Percentiles rank a stretch among this genome's conserved stretches.
These are phyloP conservation scores for Chrysolina oricalcia DNA, from an alignment of 2,888 invertebrate genomes.

Conservation along the genomic window DNA sequence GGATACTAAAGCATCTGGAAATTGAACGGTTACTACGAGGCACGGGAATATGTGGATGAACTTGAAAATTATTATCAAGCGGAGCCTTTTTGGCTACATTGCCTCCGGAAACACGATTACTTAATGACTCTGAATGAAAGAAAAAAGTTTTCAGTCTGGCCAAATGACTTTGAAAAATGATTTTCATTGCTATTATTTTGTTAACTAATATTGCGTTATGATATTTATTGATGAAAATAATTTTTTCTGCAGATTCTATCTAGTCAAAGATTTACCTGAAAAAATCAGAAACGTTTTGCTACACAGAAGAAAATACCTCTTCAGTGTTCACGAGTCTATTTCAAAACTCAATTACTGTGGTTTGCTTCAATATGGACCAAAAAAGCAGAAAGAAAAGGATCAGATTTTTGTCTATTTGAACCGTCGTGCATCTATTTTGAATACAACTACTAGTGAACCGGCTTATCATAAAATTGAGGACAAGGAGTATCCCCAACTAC, in stretches of 20 bases:
- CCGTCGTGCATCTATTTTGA: conserved; percentile 75
- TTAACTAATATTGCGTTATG: background rate
- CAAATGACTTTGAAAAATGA: background rate
- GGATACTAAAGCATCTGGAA: no score
- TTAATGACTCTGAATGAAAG: no score
- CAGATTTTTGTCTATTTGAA: conserved; percentile 83
- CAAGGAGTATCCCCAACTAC: conserved; percentile 74
- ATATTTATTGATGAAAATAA: no score
- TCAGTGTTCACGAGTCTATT: conserved; percentile 75
- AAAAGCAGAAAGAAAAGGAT: conserved; percentile 79
- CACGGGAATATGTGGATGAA: no score
- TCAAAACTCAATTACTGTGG: conserved; percentile 79
- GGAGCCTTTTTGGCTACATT: no score
- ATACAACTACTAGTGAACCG: conserved; percentile 78
- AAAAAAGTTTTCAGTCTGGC: no score
- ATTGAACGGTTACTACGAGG: no score
- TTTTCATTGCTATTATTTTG: background rate
- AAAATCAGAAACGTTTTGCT: conserved; percentile 73
- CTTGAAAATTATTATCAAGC: no score
- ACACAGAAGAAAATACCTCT: conserved; percentile 76
- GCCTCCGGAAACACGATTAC: no score
- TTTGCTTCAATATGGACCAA: conserved; percentile 80
- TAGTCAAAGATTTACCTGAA: conserved; percentile 77
- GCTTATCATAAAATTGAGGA: conserved; percentile 78
- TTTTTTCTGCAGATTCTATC: conserved; percentile 71